These are phyloP conservation scores for Dascillus cervinus DNA, from an alignment of 2,888 invertebrate genomes.

Conservation along the genomic window DNA sequence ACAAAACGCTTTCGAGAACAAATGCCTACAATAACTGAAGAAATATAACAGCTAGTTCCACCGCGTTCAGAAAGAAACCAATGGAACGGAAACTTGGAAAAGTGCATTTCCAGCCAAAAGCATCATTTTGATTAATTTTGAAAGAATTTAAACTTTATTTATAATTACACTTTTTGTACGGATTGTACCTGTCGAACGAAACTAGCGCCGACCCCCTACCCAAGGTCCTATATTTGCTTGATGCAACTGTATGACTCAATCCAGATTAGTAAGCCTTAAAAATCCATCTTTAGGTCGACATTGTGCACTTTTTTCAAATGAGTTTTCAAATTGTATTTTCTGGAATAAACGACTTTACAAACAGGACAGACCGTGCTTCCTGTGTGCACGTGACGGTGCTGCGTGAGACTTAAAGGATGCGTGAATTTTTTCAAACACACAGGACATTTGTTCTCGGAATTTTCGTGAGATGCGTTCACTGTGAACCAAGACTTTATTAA, in stretches of 20 bases:
- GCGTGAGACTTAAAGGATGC: slow-evolving; percentile 4
- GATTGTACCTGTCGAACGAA: no score
- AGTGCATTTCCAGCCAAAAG: no score
- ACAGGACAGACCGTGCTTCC: slow-evolving; percentile 1
- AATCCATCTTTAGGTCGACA: neutral
- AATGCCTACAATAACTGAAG: neutral
- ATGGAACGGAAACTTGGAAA: neutral
- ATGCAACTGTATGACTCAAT: no score
- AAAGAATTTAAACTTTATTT: no score
- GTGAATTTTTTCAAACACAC: slow-evolving; percentile 3
- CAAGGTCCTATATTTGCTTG: no score
- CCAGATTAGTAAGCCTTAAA: neutral
- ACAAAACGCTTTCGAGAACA: neutral
- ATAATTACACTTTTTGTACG: no score
- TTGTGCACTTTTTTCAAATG: slow-evolving; percentile 1
- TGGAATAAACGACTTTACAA: slow-evolving; percentile 1
- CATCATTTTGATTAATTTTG: no score
- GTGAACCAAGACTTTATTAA: no score
- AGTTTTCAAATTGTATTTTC: slow-evolving; percentile 2
- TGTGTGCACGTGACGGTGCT: slow-evolving; percentile 2
- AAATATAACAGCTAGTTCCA: neutral
- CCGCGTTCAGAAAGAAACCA: neutral
- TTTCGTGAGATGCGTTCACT: neutral
- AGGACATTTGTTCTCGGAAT: slow-evolving; percentile 1
- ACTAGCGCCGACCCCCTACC: no score